Conservation (phyloP, 2,888 invertebrate species). For the Brachylomia viminalis region DNA sequence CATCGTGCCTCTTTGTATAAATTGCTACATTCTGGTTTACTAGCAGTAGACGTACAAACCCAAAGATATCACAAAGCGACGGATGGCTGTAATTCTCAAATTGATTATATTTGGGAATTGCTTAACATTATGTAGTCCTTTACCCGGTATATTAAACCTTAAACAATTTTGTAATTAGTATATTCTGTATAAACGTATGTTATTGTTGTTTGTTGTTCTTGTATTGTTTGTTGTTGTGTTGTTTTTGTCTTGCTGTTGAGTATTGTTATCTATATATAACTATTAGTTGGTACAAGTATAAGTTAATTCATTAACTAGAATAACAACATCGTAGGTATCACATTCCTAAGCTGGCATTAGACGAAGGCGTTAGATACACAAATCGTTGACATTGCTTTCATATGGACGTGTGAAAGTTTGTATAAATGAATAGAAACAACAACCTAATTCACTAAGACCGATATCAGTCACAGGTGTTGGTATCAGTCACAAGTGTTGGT, state of each 20-base stretch:
- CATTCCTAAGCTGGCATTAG: neutral
- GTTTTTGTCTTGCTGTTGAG: too few relatives aligned
- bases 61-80: neutral
- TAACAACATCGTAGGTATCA: neutral
- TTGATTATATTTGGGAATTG: neutral
- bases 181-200: neutral
- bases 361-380: neutral
- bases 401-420: neutral
- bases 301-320: neutral
- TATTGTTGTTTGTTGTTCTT: too few relatives aligned
- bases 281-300: too few relatives aligned
- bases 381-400: neutral
- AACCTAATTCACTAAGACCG: conserved; percentile 11
- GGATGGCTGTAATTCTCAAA: neutral
- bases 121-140: neutral
- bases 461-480: conserved; percentile 32
- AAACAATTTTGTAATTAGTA: neutral
- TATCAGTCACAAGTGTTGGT: conserved; percentile 33
- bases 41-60: neutral
- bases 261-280: too few relatives aligned
- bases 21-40: neutral
- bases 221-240: too few relatives aligned
- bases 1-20: neutral
- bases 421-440: conserved; percentile 4
- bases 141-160: neutral